These are phyloP conservation scores for Oncorhynchus mykiss DNA, from an alignment of 2,113 vertebrate genomes.

Conservation along the genomic window DNA sequence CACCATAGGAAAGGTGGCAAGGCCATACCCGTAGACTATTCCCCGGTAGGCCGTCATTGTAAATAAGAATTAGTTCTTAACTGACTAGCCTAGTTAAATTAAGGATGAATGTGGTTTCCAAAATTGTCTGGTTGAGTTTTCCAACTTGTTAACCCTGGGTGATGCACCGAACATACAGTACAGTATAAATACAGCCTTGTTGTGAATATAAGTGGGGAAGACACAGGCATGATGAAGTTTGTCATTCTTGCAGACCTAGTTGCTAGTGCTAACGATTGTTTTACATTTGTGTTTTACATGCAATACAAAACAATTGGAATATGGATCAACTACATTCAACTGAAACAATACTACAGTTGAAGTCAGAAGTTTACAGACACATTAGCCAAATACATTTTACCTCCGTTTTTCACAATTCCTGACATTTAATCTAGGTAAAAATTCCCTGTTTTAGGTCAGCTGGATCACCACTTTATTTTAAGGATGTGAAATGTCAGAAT, in stretches of 20 bases:
- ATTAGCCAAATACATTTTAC: too few relatives aligned
- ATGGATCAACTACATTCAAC: too few relatives aligned
- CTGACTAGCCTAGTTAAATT: too few relatives aligned
- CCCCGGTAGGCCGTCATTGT: too few relatives aligned
- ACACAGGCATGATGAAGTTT: constrained; percentile 60
- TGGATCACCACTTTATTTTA: too few relatives aligned
- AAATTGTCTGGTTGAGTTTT: constrained; percentile 24
- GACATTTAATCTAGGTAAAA: too few relatives aligned
- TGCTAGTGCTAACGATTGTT: constrained; percentile 54
- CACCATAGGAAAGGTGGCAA: constrained; percentile 60
- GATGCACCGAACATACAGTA: not conserved
- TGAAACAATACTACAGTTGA: too few relatives aligned
- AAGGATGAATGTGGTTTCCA: constrained; percentile 20
- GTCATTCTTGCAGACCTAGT: constrained; percentile 59
- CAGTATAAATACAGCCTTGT: constrained; percentile 50
- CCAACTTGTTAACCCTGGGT: constrained; percentile 7
- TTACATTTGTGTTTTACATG: not conserved
- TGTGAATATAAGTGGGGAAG: not conserved
- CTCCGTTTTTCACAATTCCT: too few relatives aligned
- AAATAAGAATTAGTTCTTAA: too few relatives aligned
- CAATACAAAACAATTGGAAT: not conserved
- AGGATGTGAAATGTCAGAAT: too few relatives aligned
- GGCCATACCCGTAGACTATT: constrained; percentile 57
- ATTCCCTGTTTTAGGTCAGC: too few relatives aligned
- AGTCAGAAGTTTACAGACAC: too few relatives aligned